A percentile compares a stretch with the other conserved stretches of the same genome.
phyloP scores from a whole-genome alignment of 2,797 vertebrate species.

The Rhynchotus rufescens region DNA sequence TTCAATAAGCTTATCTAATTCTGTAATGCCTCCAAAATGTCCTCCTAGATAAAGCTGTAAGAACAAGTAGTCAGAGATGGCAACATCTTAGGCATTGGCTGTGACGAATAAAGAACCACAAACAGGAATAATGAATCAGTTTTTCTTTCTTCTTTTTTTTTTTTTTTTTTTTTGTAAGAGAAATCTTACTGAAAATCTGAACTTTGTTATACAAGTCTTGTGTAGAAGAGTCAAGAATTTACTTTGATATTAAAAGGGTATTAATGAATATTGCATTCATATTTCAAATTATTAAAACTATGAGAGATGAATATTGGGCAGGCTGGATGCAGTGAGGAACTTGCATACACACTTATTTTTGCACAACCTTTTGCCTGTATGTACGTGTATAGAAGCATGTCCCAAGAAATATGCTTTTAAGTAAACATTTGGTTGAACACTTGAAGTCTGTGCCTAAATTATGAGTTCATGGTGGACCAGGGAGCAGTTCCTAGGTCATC shows the following conservation, averaged over 20 bases:
- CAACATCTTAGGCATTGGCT: not conserved
- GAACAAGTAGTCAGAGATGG: not conserved
- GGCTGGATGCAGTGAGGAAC: not conserved
- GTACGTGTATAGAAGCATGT: fast-evolving
- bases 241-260: not conserved
- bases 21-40: not conserved
- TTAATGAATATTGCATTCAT: not conserved
- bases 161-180: too few species aligned
- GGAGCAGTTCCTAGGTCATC: not conserved
- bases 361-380: not conserved
- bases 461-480: not conserved
- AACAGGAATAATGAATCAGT: not conserved
- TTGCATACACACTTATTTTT: not conserved
- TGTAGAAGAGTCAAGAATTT: not conserved
- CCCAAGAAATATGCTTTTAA: not conserved
- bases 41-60: not conserved
- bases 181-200: too few species aligned
- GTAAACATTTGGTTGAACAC: not conserved
- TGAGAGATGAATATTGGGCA: not conserved
- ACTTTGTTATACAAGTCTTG: not conserved
- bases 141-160: not conserved
- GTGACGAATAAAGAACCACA: not conserved
- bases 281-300: not conserved
- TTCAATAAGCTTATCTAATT: not conserved
- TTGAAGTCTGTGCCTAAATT: not conserved